Base-by-base conservation (phyloP, 2,113 vertebrate species). In the Porphyrio hochstetteri region DNA sequence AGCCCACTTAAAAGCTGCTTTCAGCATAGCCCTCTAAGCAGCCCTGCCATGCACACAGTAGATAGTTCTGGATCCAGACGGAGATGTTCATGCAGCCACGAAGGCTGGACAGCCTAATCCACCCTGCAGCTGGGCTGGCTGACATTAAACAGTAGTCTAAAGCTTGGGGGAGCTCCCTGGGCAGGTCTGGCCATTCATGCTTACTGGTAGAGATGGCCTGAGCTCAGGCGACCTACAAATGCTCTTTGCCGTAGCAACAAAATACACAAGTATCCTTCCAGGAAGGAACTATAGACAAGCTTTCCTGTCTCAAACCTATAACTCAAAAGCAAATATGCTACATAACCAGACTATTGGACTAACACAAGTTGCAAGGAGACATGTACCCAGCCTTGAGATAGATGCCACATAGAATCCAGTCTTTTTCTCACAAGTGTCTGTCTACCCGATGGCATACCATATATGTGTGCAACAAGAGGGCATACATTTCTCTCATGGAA, bases 21-120 rank as follows among this genome's bases (percentile, higher is more conserved):
- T 52, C 67, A 82, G 61, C 31, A 9, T 7, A 48, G 57, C 10
- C 12, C 63, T 86, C 10, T 3, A 72, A 86, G 44, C 29, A n/a
- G 28, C 10, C 28, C 35, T 20, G 24, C 29, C 50, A 65, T 82
- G 55, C 23, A 85, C 21, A 11, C 6, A 82, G 31, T 11, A 64
- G 27, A n/a, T 13, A 29, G 35, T 28, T 78, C 23, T 25, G 25
- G 38, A 40, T 83, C 60, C 68, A 48, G 15, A 17, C 20, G 19
- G 50, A 78, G 46, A 57, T 28, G n/a, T 17, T 93, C n/a, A 33
- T 6, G 16, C 6, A 80, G 55, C 38, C 53, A 48, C 0, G 0
- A 64, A 90, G 23, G 42, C 46, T n/a, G 60, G 48, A 38, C 44
- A 88, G 38, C 11, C 36, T 74, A 63, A 88, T 31, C 46, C 16